Base-by-base conservation (phyloP, 2,113 vertebrate species). In the Acanthochromis polyacanthus region DNA sequence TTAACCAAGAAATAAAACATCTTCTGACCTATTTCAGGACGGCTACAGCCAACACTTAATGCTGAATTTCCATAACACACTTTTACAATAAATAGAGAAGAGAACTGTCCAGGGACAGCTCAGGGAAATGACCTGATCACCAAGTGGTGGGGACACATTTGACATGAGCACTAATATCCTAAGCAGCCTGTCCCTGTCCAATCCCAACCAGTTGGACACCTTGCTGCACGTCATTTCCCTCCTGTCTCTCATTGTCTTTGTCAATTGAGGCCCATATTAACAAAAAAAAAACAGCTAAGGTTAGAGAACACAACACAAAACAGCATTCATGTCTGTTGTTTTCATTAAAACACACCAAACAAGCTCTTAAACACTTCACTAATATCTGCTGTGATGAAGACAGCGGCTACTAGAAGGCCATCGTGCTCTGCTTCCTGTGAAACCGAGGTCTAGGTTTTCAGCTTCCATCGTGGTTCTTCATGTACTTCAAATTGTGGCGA, bases 1-100 rank as follows among this genome's bases (percentile, higher is more conserved):
- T 64, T 78, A 52, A 59, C 50, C 0, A 23, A 77, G 63, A 71
- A 80, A 75, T 59, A 45, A 20, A 52, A 52, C 69, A 68, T 68
- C 22, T 30, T 23, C 32, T 59, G 71, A 81, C 36, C 15, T 68
- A 52, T 86, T 67, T 66, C 10, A 65, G 16, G 57, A 36, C 48
- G 68, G 66, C 52, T 75, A 17, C 43, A 51, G 30, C 55, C 75
- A 46, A 22, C 48, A 59, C 43, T 67, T 61, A 46, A 70, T 9
- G 19, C 12, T 19, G 19, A 50, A 25, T 30, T 10, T 28, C n/a
- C 43, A 56, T 45, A 22, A 45, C 38, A 17, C 58, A 40, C n/a
- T 22, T 20, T 56, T 2, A 56, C 10, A 32, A 19, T 56, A 43
- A 62, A 52, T 36, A 17, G 11, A 61, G 17, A 51, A 45, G 16